phyloP scores from a whole-genome alignment of 2,888 invertebrate genomes.

The Catocala fraxini region DNA sequence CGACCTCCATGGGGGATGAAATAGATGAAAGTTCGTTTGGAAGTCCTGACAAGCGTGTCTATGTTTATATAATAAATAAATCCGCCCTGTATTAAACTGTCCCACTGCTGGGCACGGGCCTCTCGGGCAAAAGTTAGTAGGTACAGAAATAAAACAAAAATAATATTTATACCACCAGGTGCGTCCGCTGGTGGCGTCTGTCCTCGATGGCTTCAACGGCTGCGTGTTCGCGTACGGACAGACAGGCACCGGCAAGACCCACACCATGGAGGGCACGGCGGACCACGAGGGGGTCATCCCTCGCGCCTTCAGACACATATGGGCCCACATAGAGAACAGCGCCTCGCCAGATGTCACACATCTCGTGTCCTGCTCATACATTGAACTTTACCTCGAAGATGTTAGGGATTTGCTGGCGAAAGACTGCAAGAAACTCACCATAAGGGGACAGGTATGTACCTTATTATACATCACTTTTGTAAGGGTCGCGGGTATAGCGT shows the following conservation, averaged over 20 bases:
- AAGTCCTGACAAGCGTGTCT: too few relatives aligned
- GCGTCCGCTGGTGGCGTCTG: slow-evolving; percentile 97
- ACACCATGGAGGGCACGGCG: slow-evolving; percentile 92
- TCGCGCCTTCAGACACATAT: slow-evolving; percentile 98
- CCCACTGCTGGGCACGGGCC: too few relatives aligned
- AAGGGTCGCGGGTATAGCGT: too few relatives aligned
- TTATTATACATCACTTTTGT: neutral
- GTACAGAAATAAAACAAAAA: too few relatives aligned
- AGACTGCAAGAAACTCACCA: slow-evolving; percentile 92
- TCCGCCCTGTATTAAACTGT: too few relatives aligned
- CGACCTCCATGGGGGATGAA: too few relatives aligned
- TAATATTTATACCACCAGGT: slow-evolving; percentile 79
- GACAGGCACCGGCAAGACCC: slow-evolving; percentile 97
- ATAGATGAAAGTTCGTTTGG: too few relatives aligned
- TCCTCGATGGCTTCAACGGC: slow-evolving; percentile 99
- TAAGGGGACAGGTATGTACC: slow-evolving; percentile 78
- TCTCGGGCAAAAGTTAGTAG: too few relatives aligned
- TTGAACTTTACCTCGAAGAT: slow-evolving; percentile 98
- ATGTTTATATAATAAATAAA: too few relatives aligned
- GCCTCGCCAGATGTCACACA: slow-evolving; percentile 97
- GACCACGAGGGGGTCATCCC: slow-evolving; percentile 95
- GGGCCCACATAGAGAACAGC: slow-evolving; percentile 95
- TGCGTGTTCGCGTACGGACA: slow-evolving; percentile 99
- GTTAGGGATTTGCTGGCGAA: slow-evolving; percentile 91
- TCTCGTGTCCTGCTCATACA: slow-evolving; percentile 97